Conservation (phyloP, 2,113 vertebrate genomes). For the Bombycilla garrulus region DNA sequence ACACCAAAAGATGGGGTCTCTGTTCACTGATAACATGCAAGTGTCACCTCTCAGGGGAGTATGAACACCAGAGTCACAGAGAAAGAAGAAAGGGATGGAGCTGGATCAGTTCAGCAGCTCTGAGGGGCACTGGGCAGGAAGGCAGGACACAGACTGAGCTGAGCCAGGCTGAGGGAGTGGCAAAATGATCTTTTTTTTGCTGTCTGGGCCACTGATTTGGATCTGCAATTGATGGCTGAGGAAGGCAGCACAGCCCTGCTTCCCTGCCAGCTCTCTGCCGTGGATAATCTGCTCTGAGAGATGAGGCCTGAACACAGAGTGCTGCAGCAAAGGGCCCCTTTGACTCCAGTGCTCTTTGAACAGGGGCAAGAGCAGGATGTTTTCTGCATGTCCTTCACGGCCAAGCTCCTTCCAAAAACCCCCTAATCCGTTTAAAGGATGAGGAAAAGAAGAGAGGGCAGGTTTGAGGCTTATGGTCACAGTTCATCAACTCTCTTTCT, state of each 20-base stretch:
- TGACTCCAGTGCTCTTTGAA: neutral
- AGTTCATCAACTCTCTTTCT: neutral
- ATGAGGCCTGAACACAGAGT: neutral
- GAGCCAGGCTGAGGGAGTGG: neutral
- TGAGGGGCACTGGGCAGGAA: neutral
- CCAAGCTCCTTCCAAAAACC: neutral
- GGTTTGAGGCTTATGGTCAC: neutral
- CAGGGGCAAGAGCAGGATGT: neutral
- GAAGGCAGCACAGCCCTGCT: neutral
- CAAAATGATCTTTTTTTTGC: neutral
- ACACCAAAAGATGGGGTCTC: neutral
- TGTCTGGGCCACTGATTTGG: neutral
- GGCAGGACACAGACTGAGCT: rapidly evolving
- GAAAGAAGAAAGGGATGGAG: neutral
- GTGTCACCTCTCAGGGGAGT: neutral
- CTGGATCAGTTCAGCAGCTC: neutral
- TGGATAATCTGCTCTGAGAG: neutral
- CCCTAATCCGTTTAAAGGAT: neutral
- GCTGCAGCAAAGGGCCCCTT: neutral
- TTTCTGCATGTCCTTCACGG: neutral
- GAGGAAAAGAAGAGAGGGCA: neutral
- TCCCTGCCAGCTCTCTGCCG: neutral
- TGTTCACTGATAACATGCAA: neutral
- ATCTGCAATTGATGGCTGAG: neutral
- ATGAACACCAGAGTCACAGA: neutral